These are phyloP conservation scores for Pungitius pungitius DNA, from an alignment of 2,113 vertebrate species.

Conservation along the genomic window DNA sequence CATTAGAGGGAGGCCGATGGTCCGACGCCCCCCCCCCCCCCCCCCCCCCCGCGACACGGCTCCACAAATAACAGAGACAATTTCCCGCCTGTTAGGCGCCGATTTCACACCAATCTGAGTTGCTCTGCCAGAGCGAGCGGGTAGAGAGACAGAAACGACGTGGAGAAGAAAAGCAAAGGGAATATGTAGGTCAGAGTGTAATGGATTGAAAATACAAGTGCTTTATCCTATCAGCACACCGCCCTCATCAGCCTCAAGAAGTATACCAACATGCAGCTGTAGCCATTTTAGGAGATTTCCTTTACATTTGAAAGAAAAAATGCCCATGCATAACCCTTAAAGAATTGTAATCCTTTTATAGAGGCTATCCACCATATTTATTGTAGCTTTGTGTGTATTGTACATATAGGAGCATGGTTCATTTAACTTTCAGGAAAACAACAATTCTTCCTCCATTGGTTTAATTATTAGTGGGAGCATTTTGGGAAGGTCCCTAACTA, in stretches of 20 bases:
- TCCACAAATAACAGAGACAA: slow-evolving; percentile 84
- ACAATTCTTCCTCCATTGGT: not conserved
- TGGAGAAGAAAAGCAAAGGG: slow-evolving; percentile 39
- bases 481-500: not conserved
- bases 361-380: not conserved
- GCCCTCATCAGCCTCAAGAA: not conserved
- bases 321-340: not conserved
- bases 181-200: slow-evolving; percentile 58
- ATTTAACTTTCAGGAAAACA: not conserved
- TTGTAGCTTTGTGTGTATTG: not conserved
- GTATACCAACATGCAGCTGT: not conserved
- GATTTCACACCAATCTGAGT: slow-evolving; percentile 85
- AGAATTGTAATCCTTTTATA: not conserved
- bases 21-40: slow-evolving; percentile 71
- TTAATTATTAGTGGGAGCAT: not conserved
- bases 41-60: slow-evolving; percentile 74
- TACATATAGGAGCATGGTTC: not conserved
- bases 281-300: not conserved
- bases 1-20: slow-evolving; percentile 78
- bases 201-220: slow-evolving; percentile 37
- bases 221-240: slow-evolving; percentile 25
- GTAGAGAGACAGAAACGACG: slow-evolving; percentile 26
- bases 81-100: slow-evolving; percentile 81
- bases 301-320: not conserved
- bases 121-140: slow-evolving; percentile 50